Conservation (phyloP, 2,797 vertebrate species). For the Danio aesculapii region DNA sequence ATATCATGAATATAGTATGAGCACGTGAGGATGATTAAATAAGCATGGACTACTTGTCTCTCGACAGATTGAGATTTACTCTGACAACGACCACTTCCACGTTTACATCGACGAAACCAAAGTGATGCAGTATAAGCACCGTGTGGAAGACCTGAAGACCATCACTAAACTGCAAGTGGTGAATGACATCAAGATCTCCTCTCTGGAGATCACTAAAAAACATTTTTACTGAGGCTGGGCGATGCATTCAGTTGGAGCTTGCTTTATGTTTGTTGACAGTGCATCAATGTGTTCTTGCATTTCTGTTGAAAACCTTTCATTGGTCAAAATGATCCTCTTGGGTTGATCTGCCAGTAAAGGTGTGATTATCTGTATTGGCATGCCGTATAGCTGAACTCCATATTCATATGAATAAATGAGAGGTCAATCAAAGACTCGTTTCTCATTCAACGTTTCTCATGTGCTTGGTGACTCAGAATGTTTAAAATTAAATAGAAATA, state of each 20-base stretch:
- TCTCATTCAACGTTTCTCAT: too few relatives aligned
- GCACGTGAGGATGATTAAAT: neutral
- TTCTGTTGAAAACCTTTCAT: slow-evolving; percentile 40
- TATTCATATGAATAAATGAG: slow-evolving; percentile 52
- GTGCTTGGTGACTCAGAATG: slow-evolving; percentile 26
- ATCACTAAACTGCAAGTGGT: slow-evolving; percentile 80
- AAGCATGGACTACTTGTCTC: neutral
- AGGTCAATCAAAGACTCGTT: neutral
- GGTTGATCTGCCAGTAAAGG: slow-evolving; percentile 14
- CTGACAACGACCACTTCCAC: slow-evolving; percentile 79
- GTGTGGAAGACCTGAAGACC: slow-evolving; percentile 74
- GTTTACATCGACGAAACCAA: slow-evolving; percentile 77
- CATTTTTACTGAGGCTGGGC: slow-evolving; percentile 57
- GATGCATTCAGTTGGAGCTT: slow-evolving; percentile 23
- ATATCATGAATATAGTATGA: neutral
- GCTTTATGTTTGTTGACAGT: slow-evolving; percentile 55
- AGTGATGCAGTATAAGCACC: slow-evolving; percentile 79
- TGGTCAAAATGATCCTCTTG: slow-evolving; percentile 22
- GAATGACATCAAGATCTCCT: slow-evolving; percentile 77
- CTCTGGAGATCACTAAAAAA: slow-evolving; percentile 78
- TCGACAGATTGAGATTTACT: slow-evolving; percentile 81
- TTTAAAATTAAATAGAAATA: too few relatives aligned
- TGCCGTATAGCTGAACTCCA: slow-evolving; percentile 29
- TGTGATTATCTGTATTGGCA: slow-evolving; percentile 12
- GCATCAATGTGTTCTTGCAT: slow-evolving; percentile 41